These are phyloP conservation scores for Anorthoa munda DNA, from an alignment of 2,888 invertebrate genomes.

Conservation along the genomic window DNA sequence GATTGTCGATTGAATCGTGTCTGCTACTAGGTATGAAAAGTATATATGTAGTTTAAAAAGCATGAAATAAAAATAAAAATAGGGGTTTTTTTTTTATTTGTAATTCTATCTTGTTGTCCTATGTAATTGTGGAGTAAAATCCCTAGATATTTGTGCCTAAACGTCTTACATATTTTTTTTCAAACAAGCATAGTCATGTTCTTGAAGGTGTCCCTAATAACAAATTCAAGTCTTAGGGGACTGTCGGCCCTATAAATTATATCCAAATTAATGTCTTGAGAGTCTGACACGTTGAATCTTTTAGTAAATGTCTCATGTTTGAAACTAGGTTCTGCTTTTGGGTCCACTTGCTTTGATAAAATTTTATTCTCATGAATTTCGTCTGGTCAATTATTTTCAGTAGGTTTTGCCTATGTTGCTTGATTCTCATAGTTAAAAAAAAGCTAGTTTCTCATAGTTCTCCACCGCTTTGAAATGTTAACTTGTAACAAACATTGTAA, in stretches of 20 bases:
- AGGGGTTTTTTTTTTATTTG: too few relatives aligned
- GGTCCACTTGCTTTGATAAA: not conserved
- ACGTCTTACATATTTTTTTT: not conserved
- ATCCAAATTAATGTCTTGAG: conserved; percentile 49
- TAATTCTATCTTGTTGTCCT: too few relatives aligned
- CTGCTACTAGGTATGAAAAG: too few relatives aligned
- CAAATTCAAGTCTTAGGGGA: conserved; percentile 31
- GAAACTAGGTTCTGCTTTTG: conserved; percentile 5
- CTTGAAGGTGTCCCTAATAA: conserved; percentile 8
- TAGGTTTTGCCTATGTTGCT: not conserved
- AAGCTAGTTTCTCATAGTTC: too few relatives aligned
- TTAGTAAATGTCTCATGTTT: conserved; percentile 28
- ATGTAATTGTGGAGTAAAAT: not conserved
- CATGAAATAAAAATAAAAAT: too few relatives aligned
- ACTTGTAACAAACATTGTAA: too few relatives aligned
- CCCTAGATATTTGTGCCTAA: not conserved
- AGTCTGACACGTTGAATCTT: conserved; percentile 47
- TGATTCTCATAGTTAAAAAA: not conserved
- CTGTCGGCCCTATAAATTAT: conserved; percentile 40
- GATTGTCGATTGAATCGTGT: too few relatives aligned
- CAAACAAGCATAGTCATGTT: not conserved
- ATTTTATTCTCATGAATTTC: too few relatives aligned
- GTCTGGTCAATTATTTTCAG: not conserved
- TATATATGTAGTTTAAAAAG: too few relatives aligned
- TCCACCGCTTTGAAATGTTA: too few relatives aligned